Base-by-base conservation (phyloP, 2,888 invertebrate species). In the Yponomeuta cagnagella region DNA sequence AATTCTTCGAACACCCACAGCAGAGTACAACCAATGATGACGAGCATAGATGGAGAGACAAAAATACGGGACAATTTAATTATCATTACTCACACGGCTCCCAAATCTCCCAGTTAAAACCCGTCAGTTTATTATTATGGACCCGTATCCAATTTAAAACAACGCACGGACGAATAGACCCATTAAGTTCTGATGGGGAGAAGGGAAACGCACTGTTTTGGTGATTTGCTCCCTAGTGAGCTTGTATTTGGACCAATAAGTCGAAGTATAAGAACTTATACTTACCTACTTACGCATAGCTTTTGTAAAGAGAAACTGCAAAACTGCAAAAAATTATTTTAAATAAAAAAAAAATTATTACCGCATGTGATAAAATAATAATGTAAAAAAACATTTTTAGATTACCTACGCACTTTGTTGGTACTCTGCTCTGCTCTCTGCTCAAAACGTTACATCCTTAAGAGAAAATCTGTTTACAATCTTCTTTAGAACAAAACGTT, bases 121-220 rank as follows among this genome's bases (percentile, higher is more conserved):
- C 91, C 88, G 85, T 87, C 91, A 87, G 91, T 92, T 91, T 90
- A 90, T 92, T 90, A 90, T 90, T 88, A 89, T 86, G 86, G 86
- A 87, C 92, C 91, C 91, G 92, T 92, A 92, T 91, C 91, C 89
- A 90, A 92, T 91, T 91, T 92, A 89, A 91, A 92, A 91, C 89
- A 91, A 90, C 88, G 90, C 86, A 85, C 86, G 87, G 81, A 78
- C 85, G 85, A 86, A 86, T 84, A 84, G 83, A 84, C 82, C 83
- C 86, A 88, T 88, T 87, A 58, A 85, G 83, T n/a, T 63, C 15
- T 9, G 52, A 63, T 10, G 10, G 37, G 69, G 63, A 37, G 69
- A 69, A 63, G 12, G 64, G 63, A 43, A 37, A 70, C 63, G 52
- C 63, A 70, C 63, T 70, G 70, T 70, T 70, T 70, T 70, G 68